phyloP scores from a whole-genome alignment of 2,888 invertebrate species.

The Patella caerulea region DNA sequence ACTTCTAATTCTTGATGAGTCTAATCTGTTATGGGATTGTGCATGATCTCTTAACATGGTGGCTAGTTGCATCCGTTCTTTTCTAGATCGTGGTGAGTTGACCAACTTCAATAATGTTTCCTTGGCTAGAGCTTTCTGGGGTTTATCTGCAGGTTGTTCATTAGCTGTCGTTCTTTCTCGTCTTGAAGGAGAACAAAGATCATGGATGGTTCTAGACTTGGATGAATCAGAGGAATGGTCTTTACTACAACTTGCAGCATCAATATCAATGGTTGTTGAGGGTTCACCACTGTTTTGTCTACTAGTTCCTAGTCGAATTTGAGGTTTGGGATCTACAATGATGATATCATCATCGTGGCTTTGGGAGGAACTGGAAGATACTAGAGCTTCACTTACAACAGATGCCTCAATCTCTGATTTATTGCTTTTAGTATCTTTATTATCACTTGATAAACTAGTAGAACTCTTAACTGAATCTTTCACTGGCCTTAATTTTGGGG shows the following conservation, averaged over 20 bases:
- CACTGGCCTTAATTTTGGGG: background rate
- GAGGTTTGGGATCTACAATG: constrained; percentile 29
- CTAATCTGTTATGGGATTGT: constrained; percentile 44
- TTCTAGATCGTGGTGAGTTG: constrained; percentile 60
- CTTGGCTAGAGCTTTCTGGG: constrained; percentile 27
- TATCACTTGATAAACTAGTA: constrained; percentile 16
- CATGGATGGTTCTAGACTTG: background rate
- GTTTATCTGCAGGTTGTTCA: background rate
- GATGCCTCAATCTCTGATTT: background rate
- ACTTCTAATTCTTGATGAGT: constrained; percentile 46
- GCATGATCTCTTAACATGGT: constrained; percentile 52
- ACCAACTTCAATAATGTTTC: constrained; percentile 57
- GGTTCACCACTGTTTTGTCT: constrained; percentile 16
- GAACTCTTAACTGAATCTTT: background rate
- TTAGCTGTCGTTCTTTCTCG: background rate
- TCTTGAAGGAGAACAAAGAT: background rate
- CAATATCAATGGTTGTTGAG: background rate
- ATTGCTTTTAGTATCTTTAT: constrained; percentile 14
- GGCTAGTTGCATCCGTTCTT: constrained; percentile 53
- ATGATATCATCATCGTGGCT: background rate
- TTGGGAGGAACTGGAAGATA: background rate
- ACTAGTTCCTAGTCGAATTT: constrained; percentile 15
- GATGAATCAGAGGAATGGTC: background rate
- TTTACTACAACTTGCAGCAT: background rate
- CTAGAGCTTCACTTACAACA: background rate